A percentile compares a stretch with the other conserved stretches of the same genome.
phyloP scores from a whole-genome alignment of 1,140 invertebrate genomes.

The Zaprionus davidi region DNA sequence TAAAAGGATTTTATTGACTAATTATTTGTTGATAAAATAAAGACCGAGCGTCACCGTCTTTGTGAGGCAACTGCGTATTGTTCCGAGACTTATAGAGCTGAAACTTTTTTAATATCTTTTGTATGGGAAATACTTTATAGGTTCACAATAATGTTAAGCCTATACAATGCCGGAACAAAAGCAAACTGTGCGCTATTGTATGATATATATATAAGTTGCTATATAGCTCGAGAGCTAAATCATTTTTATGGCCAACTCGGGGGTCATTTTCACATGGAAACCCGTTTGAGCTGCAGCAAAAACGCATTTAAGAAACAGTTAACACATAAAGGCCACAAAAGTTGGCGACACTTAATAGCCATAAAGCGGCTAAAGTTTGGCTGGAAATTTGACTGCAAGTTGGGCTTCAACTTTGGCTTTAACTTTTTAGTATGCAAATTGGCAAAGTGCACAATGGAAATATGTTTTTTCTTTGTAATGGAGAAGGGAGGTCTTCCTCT shows the following conservation, averaged over 20 bases:
- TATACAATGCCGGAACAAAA: constrained; percentile 25
- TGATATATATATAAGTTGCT: neutral
- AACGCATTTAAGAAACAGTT: constrained; percentile 71
- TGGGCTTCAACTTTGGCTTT: constrained; percentile 9
- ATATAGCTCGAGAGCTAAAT: constrained; percentile 52
- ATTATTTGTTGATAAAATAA: constrained; percentile 14
- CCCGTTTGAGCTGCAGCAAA: constrained; percentile 66
- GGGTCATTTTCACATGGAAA: constrained; percentile 54
- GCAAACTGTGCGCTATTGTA: constrained; percentile 4
- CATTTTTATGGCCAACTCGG: constrained; percentile 62
- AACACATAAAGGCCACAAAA: constrained; percentile 58
- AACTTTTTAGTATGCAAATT: constrained; percentile 30
- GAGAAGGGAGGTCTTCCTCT: neutral
- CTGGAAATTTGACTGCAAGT: constrained; percentile 14
- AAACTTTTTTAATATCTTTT: constrained; percentile 23
- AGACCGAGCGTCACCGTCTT: neutral
- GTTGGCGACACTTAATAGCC: constrained; percentile 75
- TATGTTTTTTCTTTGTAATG: neutral
- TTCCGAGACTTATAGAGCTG: neutral
- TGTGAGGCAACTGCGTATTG: constrained; percentile 3
- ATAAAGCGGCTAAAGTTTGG: constrained; percentile 50
- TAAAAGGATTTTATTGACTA: constrained; percentile 4
- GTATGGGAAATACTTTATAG: neutral
- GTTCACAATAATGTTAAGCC: neutral
- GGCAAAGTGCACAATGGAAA: constrained; percentile 22